These are phyloP conservation scores for Psephotus haematonotus DNA, from an alignment of 2,113 vertebrate species.

Conservation along the genomic window DNA sequence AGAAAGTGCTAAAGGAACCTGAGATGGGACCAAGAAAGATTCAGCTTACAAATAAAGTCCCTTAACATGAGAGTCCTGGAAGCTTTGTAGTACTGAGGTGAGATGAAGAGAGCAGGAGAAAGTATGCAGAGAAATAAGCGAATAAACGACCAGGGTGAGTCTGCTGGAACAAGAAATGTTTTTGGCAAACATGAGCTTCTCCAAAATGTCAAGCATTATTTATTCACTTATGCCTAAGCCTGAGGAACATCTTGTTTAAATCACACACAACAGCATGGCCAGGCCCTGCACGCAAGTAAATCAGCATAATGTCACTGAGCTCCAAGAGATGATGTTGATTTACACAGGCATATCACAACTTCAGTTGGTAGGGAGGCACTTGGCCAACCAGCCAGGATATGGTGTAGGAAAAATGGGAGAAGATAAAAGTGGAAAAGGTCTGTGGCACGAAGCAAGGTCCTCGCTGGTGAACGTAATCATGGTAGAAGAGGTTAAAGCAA, in stretches of 20 bases:
- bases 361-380: background rate
- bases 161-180: background rate
- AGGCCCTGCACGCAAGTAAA: background rate
- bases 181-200: background rate
- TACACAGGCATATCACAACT: background rate
- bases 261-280: background rate
- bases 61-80: background rate
- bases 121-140: background rate
- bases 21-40: background rate
- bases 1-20: background rate
- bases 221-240: background rate
- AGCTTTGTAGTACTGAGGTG: background rate
- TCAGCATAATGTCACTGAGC: background rate
- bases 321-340: background rate
- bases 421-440: background rate
- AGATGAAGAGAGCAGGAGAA: background rate
- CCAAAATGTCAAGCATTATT: background rate
- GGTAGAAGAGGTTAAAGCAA: background rate
- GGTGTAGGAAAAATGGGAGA: background rate
- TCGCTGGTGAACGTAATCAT: background rate
- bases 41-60: background rate
- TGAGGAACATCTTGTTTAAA: conserved; percentile 38
- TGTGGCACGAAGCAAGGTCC: background rate
- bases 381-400: background rate
- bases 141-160: background rate